Evolutionary conservation across 2,888 invertebrate genomes (phyloP).

Genomic region (Dasysyrphus albostriatus): DNA sequence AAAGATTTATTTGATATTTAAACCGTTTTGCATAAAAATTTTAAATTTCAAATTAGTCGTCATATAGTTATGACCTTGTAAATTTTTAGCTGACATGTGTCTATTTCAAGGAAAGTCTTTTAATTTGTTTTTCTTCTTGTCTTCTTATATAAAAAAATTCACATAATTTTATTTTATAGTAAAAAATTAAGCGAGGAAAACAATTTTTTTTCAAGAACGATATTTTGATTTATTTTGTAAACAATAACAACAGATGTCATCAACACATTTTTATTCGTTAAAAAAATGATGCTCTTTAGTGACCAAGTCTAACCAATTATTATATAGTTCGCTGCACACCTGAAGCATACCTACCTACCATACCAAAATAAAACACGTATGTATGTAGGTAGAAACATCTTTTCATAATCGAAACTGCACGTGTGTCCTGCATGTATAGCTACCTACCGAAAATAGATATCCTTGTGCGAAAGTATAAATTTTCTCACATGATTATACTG

Average conservation of each 20-base stretch:
- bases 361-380: background rate
- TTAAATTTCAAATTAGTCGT: no score
- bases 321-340: constrained; percentile 11
- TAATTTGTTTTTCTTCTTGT: background rate
- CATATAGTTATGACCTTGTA: background rate
- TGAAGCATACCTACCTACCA: background rate
- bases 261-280: background rate
- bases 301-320: constrained; percentile 16
- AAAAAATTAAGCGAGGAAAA: background rate
- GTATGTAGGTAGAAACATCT: background rate
- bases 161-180: background rate
- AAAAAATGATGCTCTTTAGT: constrained; percentile 12
- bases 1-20: no score
- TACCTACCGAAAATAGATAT: constrained; percentile 4
- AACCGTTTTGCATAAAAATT: no score
- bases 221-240: constrained; percentile 25
- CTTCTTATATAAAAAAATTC: background rate
- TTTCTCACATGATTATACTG: constrained; percentile 23
- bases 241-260: constrained; percentile 31
- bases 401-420: background rate
- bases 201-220: background rate
- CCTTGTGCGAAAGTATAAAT: constrained; percentile 22
- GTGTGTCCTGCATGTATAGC: background rate
- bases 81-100: background rate
- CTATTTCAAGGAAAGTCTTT: background rate